These are phyloP conservation scores for Drosophila burlai DNA, from an alignment of 1,140 invertebrate species.

Conservation along the genomic window DNA sequence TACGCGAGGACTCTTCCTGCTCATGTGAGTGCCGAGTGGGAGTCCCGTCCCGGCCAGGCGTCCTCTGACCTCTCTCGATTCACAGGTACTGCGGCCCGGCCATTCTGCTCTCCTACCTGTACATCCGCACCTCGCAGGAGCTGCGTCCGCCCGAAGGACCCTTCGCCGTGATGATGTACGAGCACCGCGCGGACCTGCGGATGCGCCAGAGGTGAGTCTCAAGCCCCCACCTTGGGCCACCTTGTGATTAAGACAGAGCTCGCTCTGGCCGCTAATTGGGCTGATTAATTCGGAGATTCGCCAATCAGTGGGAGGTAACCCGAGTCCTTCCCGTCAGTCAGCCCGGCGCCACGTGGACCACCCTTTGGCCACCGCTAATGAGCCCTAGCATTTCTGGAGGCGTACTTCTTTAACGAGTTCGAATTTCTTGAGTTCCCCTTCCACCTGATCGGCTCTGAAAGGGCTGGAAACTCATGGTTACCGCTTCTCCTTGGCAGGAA, in stretches of 20 bases:
- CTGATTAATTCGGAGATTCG: constrained; percentile 68
- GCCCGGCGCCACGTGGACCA: neutral
- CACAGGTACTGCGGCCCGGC: constrained; percentile 89
- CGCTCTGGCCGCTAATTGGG: constrained; percentile 54
- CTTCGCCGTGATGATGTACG: constrained; percentile 86
- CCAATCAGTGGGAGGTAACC: constrained; percentile 17
- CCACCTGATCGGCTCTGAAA: neutral
- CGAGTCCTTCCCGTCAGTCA: neutral
- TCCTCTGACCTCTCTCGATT: neutral
- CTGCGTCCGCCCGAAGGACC: constrained; percentile 87
- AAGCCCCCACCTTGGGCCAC: neutral
- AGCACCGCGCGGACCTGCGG: constrained; percentile 84
- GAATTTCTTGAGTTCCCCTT: constrained; percentile 47
- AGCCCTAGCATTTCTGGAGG: constrained; percentile 16
- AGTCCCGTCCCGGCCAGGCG: too few relatives aligned
- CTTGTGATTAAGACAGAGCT: constrained; percentile 34
- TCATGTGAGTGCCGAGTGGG: constrained; percentile 86
- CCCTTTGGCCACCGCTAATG: constrained; percentile 57
- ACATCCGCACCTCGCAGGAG: constrained; percentile 88
- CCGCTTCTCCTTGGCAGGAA: constrained; percentile 51
- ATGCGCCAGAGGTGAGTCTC: constrained; percentile 82
- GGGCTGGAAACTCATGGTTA: neutral
- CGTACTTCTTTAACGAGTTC: constrained; percentile 19
- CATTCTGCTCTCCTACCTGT: constrained; percentile 88
- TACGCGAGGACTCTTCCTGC: constrained; percentile 87